Conservation (phyloP, 2,888 invertebrate species). For the Glyphotaelius pellucidus region DNA sequence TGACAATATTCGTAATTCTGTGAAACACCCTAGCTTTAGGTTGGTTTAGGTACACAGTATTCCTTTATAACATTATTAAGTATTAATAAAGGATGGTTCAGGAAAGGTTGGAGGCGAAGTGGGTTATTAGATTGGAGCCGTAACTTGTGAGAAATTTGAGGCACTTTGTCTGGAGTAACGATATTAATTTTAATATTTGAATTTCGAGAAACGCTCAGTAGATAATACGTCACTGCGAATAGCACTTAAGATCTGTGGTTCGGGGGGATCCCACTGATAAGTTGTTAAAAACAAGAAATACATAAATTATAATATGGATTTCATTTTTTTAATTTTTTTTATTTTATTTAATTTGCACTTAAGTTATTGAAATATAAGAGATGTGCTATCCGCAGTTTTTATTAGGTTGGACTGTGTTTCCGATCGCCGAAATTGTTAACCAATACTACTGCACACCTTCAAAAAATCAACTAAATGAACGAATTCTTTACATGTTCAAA, state of each 20-base stretch:
- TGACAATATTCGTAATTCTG: too few relatives aligned
- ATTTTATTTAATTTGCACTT: too few relatives aligned
- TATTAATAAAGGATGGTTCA: neutral
- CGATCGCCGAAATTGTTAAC: too few relatives aligned
- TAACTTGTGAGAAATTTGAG: neutral
- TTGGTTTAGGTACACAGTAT: neutral
- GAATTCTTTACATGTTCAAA: too few relatives aligned
- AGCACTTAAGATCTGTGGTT: constrained; percentile 2
- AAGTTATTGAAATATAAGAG: too few relatives aligned
- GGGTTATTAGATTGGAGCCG: neutral
- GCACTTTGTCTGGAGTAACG: neutral
- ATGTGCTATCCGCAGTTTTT: too few relatives aligned
- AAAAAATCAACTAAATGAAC: too few relatives aligned
- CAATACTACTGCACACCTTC: too few relatives aligned
- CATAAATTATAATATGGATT: too few relatives aligned
- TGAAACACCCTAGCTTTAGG: neutral
- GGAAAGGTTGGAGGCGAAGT: neutral
- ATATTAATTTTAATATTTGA: constrained; percentile 7
- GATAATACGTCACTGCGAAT: constrained; percentile 11
- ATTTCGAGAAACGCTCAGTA: constrained; percentile 17
- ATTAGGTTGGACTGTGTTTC: too few relatives aligned
- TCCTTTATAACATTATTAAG: neutral
- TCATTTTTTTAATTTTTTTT: too few relatives aligned
- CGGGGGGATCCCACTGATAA: neutral
- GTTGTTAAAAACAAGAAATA: neutral